Evolutionary conservation across 2,113 vertebrate species (phyloP).

Genomic region (Anoplopoma fimbria): DNA sequence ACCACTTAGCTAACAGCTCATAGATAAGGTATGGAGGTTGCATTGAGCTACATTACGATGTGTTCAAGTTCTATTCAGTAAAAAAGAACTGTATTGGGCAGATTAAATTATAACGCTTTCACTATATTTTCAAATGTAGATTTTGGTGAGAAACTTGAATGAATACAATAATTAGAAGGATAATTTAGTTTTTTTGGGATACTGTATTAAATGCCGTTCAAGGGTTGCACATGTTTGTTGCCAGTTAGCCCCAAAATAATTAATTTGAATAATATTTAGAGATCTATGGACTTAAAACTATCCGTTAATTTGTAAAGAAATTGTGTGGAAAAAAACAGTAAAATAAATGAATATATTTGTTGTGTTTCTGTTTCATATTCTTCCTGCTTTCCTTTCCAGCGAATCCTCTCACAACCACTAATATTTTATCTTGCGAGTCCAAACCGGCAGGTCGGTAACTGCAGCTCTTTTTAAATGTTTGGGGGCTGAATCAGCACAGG

Average conservation of each 20-base stretch:
- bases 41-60: too few species aligned
- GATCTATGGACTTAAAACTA: not conserved
- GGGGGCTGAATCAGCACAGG: conserved; percentile 9
- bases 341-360: not conserved
- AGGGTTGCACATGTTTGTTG: too few species aligned
- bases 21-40: too few species aligned
- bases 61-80: too few species aligned
- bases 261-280: not conserved
- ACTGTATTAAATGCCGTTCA: too few species aligned
- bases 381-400: not conserved
- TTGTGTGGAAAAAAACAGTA: not conserved
- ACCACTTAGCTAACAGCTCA: too few species aligned
- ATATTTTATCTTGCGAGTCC: not conserved
- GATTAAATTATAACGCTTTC: too few species aligned
- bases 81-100: too few species aligned
- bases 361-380: not conserved
- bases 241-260: not conserved
- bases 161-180: too few species aligned
- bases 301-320: not conserved
- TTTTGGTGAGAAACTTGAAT: too few species aligned
- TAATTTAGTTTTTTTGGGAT: too few species aligned
- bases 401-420: not conserved
- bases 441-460: conserved; percentile 4
- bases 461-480: conserved; percentile 3
- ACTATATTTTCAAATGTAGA: too few species aligned